These are phyloP conservation scores for Melanocharis versteri DNA, from an alignment of 2,113 vertebrate genomes.

Conservation along the genomic window DNA sequence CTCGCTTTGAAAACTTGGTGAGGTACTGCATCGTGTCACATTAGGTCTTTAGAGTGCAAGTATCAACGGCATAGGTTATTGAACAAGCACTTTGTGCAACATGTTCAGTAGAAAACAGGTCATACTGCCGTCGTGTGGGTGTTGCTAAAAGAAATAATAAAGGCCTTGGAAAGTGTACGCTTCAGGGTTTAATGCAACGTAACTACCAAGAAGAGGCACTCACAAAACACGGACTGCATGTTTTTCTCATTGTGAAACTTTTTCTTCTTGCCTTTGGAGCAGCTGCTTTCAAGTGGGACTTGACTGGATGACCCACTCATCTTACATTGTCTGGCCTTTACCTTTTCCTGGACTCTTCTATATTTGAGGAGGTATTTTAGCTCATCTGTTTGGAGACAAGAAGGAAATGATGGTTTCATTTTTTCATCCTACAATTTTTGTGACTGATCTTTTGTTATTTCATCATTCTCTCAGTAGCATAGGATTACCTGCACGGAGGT, in stretches of 20 bases:
- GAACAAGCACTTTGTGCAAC: background rate
- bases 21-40: background rate
- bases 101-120: background rate
- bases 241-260: background rate
- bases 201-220: background rate
- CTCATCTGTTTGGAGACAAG: background rate
- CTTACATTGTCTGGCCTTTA: background rate
- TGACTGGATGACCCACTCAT: background rate
- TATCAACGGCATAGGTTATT: background rate
- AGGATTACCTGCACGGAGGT: background rate
- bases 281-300: background rate
- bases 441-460: background rate
- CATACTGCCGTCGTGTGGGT: background rate
- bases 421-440: background rate
- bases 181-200: background rate
- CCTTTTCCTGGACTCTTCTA: background rate
- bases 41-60: background rate
- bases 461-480: background rate
- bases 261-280: background rate
- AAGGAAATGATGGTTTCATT: background rate
- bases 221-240: background rate
- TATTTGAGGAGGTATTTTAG: background rate
- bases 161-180: rapidly evolving
- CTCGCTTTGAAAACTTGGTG: background rate
- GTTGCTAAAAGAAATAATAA: background rate